A percentile compares a stretch with the other conserved stretches of the same genome.
phyloP scores from a whole-genome alignment of 2,113 vertebrate genomes.

The Xiphophorus hellerii region DNA sequence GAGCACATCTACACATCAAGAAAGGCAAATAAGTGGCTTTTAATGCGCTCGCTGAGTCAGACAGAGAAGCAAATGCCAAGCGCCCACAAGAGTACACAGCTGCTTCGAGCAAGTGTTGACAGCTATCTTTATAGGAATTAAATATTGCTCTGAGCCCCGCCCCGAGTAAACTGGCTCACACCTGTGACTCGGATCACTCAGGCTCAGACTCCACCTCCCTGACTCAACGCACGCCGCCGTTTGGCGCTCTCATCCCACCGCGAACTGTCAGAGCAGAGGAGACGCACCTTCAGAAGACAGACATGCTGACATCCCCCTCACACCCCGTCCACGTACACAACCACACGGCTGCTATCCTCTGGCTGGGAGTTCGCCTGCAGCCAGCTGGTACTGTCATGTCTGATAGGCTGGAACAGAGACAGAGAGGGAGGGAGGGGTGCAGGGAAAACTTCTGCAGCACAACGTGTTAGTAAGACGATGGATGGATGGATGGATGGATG shows the following conservation, averaged over 20 bases:
- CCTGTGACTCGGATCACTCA: slow-evolving; percentile 65
- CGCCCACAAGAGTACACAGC: slow-evolving; percentile 59
- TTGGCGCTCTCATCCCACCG: slow-evolving; percentile 1
- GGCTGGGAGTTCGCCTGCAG: slow-evolving; percentile 73
- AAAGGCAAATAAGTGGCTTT: slow-evolving; percentile 62
- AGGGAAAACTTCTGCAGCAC: slow-evolving; percentile 70
- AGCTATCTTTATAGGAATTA: slow-evolving; percentile 74
- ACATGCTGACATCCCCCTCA: slow-evolving; percentile 23
- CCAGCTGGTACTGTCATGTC: slow-evolving; percentile 84
- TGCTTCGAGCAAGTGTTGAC: slow-evolving; percentile 68
- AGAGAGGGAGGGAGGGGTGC: slow-evolving; percentile 62
- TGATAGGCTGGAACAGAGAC: slow-evolving; percentile 80
- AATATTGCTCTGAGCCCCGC: slow-evolving; percentile 54
- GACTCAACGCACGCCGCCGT: slow-evolving; percentile 46
- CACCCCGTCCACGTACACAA: not conserved
- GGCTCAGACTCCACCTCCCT: slow-evolving; percentile 27
- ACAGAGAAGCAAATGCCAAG: slow-evolving; percentile 63
- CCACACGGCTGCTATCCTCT: slow-evolving; percentile 55
- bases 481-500: slow-evolving; percentile 52
- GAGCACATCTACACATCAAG: slow-evolving; percentile 24
- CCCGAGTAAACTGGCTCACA: slow-evolving; percentile 50
- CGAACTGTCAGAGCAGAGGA: slow-evolving; percentile 22
- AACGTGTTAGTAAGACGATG: slow-evolving; percentile 69
- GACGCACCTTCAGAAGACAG: slow-evolving; percentile 39
- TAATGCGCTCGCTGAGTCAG: slow-evolving; percentile 68